Evolutionary conservation across 2,113 vertebrate species (phyloP).

Genomic region (Chitala chitala): DNA sequence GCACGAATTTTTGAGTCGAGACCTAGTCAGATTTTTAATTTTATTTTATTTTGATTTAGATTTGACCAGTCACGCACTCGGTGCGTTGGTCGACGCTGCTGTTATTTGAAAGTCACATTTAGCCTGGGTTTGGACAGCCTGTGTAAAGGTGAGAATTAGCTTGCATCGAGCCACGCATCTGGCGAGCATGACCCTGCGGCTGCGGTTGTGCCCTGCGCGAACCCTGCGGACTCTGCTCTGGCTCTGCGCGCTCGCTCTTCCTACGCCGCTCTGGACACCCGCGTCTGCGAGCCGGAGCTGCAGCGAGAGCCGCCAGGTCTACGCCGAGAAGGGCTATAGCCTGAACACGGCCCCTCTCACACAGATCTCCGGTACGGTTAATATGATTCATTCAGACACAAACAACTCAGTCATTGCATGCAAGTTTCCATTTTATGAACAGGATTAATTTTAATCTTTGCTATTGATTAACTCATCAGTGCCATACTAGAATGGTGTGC

Average conservation of each 20-base stretch:
- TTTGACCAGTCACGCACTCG: too few species aligned
- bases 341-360: conserved; percentile 68
- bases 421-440: neutral
- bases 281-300: conserved; percentile 68
- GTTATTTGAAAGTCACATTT: too few species aligned
- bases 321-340: conserved; percentile 73
- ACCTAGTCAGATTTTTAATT: too few species aligned
- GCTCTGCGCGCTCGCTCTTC: conserved; percentile 39
- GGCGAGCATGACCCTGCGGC: neutral
- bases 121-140: too few species aligned
- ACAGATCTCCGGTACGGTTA: conserved; percentile 73
- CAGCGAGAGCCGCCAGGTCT: conserved; percentile 73
- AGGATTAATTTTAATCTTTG: neutral
- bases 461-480: neutral
- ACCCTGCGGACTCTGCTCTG: conserved; percentile 38
- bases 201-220: conserved; percentile 9
- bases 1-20: too few species aligned
- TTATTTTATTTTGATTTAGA: too few species aligned
- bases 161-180: neutral
- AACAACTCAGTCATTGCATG: neutral
- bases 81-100: too few species aligned
- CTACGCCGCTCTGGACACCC: conserved; percentile 44
- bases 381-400: neutral
- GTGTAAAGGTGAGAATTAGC: too few species aligned
- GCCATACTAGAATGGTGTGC: neutral